Conservation (phyloP, 2,888 invertebrate genomes). For the Meteorus cinctellus region DNA sequence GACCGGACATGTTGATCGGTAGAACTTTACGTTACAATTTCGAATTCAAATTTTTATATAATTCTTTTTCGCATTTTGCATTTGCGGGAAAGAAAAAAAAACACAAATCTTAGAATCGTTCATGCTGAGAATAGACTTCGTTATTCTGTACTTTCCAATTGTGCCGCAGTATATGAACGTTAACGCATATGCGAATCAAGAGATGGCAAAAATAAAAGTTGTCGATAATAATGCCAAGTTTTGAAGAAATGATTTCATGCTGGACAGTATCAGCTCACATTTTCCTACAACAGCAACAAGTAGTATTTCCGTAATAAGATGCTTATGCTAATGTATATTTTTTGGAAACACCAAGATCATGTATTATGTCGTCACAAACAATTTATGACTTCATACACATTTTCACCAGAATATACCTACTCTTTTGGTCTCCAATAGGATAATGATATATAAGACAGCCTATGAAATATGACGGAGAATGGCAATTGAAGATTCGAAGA, state of each 20-base stretch:
- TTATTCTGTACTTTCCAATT: neutral
- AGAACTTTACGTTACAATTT: neutral
- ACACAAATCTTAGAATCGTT: neutral
- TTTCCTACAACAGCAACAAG: slow-evolving; percentile 28
- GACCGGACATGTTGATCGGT: neutral
- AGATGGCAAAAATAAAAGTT: slow-evolving; percentile 37
- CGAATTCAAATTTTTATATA: neutral
- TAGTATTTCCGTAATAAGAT: slow-evolving; percentile 6
- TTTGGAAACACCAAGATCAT: slow-evolving; percentile 10
- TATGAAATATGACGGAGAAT: neutral
- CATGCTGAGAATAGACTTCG: neutral
- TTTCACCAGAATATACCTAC: neutral
- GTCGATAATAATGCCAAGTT: slow-evolving; percentile 41
- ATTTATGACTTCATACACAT: neutral
- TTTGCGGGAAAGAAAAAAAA: neutral
- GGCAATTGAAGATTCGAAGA: neutral
- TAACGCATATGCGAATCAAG: neutral
- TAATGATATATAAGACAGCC: neutral
- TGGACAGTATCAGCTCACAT: neutral
- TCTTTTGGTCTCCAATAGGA: neutral
- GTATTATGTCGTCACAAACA: neutral
- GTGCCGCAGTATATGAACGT: neutral
- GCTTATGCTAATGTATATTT: slow-evolving; percentile 25
- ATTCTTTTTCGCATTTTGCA: neutral
- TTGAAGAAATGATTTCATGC: neutral